Evolutionary conservation across 1,140 invertebrate species (phyloP).

Genomic region (Heliothis virescens): DNA sequence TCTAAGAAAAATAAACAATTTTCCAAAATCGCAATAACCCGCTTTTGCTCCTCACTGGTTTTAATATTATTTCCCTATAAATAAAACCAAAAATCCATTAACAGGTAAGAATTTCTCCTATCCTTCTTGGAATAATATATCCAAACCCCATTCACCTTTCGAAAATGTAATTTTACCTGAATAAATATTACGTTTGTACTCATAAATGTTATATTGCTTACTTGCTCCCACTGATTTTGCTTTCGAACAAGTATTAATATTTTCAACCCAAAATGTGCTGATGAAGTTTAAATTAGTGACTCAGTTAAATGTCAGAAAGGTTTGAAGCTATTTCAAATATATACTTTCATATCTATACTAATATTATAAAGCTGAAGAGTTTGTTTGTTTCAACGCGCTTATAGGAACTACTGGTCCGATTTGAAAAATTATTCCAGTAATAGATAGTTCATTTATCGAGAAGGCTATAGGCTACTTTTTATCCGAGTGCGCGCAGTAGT

Average conservation of each 20-base stretch:
- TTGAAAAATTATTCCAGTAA: too few species aligned
- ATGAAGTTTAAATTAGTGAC: not conserved
- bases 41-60: not conserved
- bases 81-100: constrained; percentile 6
- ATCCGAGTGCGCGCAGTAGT: too few species aligned
- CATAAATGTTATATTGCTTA: constrained; percentile 12
- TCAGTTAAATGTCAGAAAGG: not conserved
- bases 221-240: not conserved
- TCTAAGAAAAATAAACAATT: too few species aligned
- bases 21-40: too few species aligned
- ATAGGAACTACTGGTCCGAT: too few species aligned
- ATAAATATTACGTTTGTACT: constrained; percentile 3
- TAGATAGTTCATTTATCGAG: too few species aligned
- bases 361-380: too few species aligned
- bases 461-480: too few species aligned
- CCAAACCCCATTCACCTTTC: not conserved
- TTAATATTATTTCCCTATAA: not conserved
- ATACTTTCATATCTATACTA: too few species aligned
- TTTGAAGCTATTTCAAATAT: too few species aligned
- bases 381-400: too few species aligned
- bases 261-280: not conserved
- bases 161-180: constrained; percentile 9
- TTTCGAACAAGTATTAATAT: not conserved
- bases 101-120: not conserved
- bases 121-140: not conserved